A percentile compares a stretch with the other conserved stretches of the same genome.
phyloP scores from a whole-genome alignment of 2,797 vertebrate genomes.

The Eremophila alpestris region DNA sequence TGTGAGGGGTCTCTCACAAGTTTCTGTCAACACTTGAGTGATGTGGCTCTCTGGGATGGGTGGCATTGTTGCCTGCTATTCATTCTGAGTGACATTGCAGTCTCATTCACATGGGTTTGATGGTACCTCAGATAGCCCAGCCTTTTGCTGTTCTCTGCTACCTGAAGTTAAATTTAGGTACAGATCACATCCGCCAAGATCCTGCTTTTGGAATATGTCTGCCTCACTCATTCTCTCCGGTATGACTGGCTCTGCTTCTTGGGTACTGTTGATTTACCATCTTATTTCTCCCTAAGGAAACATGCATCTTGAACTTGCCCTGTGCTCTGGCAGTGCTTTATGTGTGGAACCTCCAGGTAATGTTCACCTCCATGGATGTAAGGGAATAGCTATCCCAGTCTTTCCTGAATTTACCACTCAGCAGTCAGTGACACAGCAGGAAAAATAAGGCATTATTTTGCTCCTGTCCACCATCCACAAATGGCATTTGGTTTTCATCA shows the following conservation, averaged over 20 bases:
- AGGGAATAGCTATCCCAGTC: background rate
- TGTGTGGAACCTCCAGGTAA: background rate
- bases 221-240: background rate
- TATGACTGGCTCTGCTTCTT: background rate
- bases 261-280: rapidly evolving
- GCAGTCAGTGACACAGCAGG: background rate
- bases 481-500: background rate
- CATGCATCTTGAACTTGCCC: rapidly evolving
- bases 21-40: background rate
- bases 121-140: background rate
- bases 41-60: background rate
- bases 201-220: background rate
- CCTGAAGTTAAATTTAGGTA: background rate
- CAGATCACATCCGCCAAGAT: background rate
- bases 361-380: background rate
- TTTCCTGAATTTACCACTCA: background rate
- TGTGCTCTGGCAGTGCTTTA: background rate
- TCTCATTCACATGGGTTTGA: rapidly evolving
- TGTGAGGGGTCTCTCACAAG: background rate
- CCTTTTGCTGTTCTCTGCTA: background rate
- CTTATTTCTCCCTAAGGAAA: background rate
- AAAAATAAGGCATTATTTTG: background rate
- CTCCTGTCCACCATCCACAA: background rate
- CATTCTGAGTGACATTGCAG: background rate
- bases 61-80: background rate